These are phyloP conservation scores for Phaethon lepturus DNA, from an alignment of 2,113 vertebrate genomes.

Conservation along the genomic window DNA sequence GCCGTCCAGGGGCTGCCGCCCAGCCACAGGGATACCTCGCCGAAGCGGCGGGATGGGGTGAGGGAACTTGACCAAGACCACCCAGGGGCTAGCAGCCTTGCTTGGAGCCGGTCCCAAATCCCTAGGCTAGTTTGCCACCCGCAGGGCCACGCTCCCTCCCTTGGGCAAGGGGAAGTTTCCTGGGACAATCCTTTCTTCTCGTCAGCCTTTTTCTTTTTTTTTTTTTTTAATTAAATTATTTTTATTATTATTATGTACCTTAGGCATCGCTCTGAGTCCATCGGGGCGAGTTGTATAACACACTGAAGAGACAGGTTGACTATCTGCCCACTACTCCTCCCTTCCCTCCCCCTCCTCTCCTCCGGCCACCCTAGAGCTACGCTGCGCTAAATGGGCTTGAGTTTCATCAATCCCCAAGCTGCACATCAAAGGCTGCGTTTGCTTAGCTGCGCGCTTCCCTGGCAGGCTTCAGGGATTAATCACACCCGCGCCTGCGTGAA, in stretches of 20 bases:
- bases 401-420: constrained; percentile 24
- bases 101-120: neutral
- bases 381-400: neutral
- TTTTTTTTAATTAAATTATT: neutral
- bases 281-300: neutral
- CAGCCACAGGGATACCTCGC: no score
- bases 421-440: constrained; percentile 43
- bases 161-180: neutral
- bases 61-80: neutral
- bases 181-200: neutral
- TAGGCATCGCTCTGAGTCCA: neutral
- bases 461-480: constrained; percentile 33
- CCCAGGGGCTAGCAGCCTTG: neutral
- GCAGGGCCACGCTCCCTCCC: neutral
- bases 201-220: rapidly evolving
- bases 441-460: constrained; percentile 23
- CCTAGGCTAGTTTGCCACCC: neutral
- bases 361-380: neutral
- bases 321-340: neutral
- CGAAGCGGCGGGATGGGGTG: neutral
- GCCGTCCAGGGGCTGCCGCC: neutral
- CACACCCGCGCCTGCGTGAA: neutral
- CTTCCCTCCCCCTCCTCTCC: neutral
- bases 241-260: neutral
- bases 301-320: neutral